Percentiles rank a stretch among this genome's conserved stretches.
Conservation (phyloP, 92 coral and sea anemone species). For the Parazoanthus darwini region DNA sequence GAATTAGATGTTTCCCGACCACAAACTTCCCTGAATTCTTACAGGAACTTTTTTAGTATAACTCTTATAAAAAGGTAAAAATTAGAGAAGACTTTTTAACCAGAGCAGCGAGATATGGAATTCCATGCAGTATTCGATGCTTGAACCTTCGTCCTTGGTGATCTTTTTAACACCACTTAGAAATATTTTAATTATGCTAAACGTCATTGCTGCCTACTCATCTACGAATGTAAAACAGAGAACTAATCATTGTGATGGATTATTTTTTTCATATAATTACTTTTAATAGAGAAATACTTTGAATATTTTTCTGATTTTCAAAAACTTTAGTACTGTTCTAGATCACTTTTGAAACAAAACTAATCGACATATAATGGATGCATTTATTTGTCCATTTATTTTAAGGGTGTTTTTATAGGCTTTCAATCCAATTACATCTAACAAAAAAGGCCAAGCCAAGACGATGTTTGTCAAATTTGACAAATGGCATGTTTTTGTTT, state of each 20-base stretch:
- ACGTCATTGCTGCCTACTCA: neutral
- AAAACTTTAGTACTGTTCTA: neutral
- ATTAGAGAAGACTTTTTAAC: neutral
- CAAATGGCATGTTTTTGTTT: constrained; percentile 32
- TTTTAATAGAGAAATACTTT: neutral
- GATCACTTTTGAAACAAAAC: neutral
- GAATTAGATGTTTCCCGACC: neutral
- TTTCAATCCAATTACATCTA: constrained; percentile 11
- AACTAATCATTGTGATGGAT: neutral
- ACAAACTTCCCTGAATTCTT: neutral
- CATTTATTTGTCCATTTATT: constrained; percentile 31
- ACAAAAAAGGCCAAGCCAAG: constrained; percentile 6
- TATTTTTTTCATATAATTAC: neutral
- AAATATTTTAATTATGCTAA: neutral
- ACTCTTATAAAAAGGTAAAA: neutral
- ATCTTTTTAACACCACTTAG: constrained; percentile 22
- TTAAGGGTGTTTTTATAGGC: constrained; percentile 17
- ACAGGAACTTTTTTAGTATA: neutral
- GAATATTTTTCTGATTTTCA: neutral
- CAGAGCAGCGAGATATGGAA: neutral
- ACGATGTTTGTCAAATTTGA: constrained; percentile 27
- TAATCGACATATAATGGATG: constrained; percentile 31
- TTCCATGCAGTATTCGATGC: neutral
- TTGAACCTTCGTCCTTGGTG: neutral
- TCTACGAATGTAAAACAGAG: constrained; percentile 10